Evolutionary conservation across 2,797 vertebrate genomes (phyloP).

Genomic region (Steatocranus sp.): DNA sequence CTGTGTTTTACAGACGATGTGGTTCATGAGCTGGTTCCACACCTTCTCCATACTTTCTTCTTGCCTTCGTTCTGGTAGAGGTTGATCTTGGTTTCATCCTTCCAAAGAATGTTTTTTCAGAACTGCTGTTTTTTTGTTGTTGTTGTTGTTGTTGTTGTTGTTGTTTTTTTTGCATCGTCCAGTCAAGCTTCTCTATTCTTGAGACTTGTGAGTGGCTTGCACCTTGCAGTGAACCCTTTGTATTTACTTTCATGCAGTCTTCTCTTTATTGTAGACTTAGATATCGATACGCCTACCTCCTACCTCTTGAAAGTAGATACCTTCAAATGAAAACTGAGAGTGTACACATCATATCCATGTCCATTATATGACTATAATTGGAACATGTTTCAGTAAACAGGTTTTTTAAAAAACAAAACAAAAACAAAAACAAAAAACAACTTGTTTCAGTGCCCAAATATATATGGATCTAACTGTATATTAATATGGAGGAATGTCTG

Average conservation of each 20-base stretch:
- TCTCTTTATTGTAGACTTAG: background rate
- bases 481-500: slow-evolving; percentile 44
- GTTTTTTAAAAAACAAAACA: accelerated
- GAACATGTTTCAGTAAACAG: background rate
- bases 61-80: background rate
- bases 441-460: background rate
- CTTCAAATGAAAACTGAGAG: background rate
- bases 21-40: background rate
- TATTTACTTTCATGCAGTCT: background rate
- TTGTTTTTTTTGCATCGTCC: background rate
- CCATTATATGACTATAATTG: background rate
- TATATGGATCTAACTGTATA: background rate
- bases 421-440: background rate
- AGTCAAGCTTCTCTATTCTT: background rate
- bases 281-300: background rate
- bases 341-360: background rate
- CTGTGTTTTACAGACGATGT: background rate
- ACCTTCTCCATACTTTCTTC: background rate
- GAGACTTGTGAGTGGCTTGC: background rate
- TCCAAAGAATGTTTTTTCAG: background rate
- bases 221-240: background rate
- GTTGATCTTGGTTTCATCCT: background rate
- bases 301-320: background rate
- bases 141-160: too few relatives aligned
- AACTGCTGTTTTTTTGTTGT: background rate